Conservation (phyloP, 1,140 invertebrate genomes). For the Pseudomyrmex cubaensis region DNA sequence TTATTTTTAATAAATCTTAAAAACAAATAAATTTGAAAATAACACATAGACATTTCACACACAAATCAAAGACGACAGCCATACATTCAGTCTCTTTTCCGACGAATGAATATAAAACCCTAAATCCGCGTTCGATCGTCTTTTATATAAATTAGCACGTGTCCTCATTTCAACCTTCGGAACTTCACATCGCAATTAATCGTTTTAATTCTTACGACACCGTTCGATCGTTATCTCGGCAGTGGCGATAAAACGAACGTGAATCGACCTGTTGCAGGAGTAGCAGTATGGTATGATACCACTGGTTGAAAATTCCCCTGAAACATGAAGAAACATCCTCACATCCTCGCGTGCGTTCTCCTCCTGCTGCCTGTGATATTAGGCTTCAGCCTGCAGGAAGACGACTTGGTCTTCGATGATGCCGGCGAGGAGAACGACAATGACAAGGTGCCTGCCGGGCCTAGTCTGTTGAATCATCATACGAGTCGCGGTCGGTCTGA, state of each 20-base stretch:
- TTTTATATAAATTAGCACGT: neutral
- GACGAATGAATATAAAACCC: no score
- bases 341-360: slow-evolving; percentile 70
- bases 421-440: slow-evolving; percentile 75
- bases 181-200: neutral
- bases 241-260: neutral
- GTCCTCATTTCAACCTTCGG: neutral
- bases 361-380: slow-evolving; percentile 69
- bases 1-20: no score
- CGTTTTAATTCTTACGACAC: slow-evolving; percentile 34
- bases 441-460: slow-evolving; percentile 22
- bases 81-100: no score
- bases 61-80: no score
- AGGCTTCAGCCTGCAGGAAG: slow-evolving; percentile 77
- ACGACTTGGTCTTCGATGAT: slow-evolving; percentile 84
- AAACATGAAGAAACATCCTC: slow-evolving; percentile 81
- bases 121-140: neutral
- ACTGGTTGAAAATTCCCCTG: slow-evolving; percentile 66
- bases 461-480: slow-evolving; percentile 47
- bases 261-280: slow-evolving; percentile 70
- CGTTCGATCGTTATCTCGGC: slow-evolving; percentile 11
- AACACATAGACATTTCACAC: no score
- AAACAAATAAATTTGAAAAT: no score
- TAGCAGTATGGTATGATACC: slow-evolving; percentile 81
- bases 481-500: slow-evolving; percentile 32